phyloP scores from a whole-genome alignment of 1,140 invertebrate genomes.

The Drosophila obscura region DNA sequence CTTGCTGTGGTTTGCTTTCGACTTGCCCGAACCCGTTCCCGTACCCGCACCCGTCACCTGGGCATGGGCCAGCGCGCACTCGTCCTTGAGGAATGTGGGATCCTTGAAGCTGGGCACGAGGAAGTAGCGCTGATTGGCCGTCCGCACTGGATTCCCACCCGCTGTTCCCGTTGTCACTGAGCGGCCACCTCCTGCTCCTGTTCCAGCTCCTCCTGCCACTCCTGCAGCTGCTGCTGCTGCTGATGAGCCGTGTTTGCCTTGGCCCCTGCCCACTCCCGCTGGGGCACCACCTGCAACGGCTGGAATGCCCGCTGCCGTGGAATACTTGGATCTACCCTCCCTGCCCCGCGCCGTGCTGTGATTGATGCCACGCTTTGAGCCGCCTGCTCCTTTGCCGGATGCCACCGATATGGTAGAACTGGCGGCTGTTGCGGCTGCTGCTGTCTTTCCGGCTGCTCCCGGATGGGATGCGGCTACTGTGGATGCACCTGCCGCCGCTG shows the following conservation, averaged over 20 bases:
- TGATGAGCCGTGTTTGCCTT: constrained; percentile 31
- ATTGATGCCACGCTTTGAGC: background rate
- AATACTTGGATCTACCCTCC: no score
- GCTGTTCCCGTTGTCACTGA: background rate
- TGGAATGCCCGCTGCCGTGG: background rate
- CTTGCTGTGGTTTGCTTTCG: constrained; percentile 14
- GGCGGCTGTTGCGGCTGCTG: constrained; percentile 20
- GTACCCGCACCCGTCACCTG: constrained; percentile 54
- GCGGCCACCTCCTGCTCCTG: background rate
- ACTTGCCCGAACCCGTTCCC: constrained; percentile 5
- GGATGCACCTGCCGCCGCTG: background rate
- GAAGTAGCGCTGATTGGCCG: constrained; percentile 75
- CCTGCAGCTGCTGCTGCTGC: constrained; percentile 2
- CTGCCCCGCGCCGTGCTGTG: background rate
- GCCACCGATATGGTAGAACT: background rate
- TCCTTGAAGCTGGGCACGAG: constrained; percentile 71
- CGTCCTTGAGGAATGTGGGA: constrained; percentile 74
- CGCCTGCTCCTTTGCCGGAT: constrained; percentile 1
- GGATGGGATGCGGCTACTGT: background rate
- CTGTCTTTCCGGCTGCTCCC: constrained; percentile 6
- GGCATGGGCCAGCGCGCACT: constrained; percentile 81
- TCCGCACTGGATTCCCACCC: constrained; percentile 63
- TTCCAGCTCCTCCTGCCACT: constrained; percentile 1
- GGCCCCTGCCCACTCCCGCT: constrained; percentile 15
- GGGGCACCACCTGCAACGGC: background rate